These are phyloP conservation scores for Pseudotriccus pelzelni DNA, from an alignment of 2,797 vertebrate genomes.

Conservation along the genomic window DNA sequence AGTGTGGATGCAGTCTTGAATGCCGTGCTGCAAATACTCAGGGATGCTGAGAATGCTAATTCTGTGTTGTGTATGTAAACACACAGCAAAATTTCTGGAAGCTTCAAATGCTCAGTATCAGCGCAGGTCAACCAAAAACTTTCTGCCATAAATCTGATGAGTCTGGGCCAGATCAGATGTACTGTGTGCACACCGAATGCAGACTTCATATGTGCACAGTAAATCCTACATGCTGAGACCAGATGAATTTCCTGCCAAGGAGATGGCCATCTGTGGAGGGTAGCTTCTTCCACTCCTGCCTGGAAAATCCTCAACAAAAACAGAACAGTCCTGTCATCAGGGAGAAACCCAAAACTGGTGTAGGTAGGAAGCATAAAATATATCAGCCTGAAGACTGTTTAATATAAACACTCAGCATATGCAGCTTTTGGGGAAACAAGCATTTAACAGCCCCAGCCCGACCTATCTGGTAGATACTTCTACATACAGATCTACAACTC, in stretches of 20 bases:
- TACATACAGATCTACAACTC: neutral
- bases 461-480: neutral
- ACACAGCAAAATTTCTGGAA: neutral
- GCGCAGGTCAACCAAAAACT: neutral
- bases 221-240: neutral
- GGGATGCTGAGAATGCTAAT: neutral
- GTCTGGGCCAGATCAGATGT: neutral
- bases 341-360: neutral
- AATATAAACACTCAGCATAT: neutral
- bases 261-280: neutral
- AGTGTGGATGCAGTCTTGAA: neutral
- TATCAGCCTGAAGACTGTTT: neutral
- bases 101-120: neutral
- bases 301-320: neutral
- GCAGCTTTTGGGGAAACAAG: neutral
- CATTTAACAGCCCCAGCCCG: neutral
- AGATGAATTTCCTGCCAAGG: neutral
- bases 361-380: neutral
- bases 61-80: neutral
- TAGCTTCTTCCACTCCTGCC: neutral
- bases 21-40: neutral
- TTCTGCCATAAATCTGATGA: neutral
- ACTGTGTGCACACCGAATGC: neutral
- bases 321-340: neutral
- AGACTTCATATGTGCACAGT: neutral